Evolutionary conservation across 2,797 vertebrate species (phyloP).

Genomic region (Podarcis siculus): DNA sequence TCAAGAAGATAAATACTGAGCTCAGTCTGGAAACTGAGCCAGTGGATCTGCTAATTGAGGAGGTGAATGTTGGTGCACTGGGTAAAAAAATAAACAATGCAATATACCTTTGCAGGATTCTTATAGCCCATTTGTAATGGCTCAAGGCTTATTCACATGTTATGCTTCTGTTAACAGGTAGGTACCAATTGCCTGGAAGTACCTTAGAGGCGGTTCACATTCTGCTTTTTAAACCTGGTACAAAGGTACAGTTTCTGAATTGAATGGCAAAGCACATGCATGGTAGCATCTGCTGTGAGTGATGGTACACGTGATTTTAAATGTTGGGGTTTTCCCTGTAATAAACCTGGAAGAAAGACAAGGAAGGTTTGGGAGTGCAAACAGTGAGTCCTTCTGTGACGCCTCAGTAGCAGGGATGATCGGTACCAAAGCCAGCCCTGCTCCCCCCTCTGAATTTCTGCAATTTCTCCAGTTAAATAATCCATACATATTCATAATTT

Average conservation of each 20-base stretch:
- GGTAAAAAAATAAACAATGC: neutral
- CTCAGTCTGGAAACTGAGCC: neutral
- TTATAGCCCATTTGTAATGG: neutral
- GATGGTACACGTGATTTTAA: neutral
- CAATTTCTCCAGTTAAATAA: neutral
- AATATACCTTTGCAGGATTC: neutral
- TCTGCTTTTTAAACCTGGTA: neutral
- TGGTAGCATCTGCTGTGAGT: neutral
- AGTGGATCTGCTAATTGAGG: neutral
- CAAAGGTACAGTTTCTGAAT: neutral
- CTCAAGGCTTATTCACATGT: neutral
- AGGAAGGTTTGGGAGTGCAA: neutral
- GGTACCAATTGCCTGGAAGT: neutral
- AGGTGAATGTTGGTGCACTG: neutral
- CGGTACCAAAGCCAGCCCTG: too few species aligned
- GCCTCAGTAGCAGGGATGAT: too few species aligned
- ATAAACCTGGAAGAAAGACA: neutral
- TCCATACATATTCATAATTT: neutral
- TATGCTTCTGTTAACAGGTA: neutral
- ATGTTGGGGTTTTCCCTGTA: neutral
- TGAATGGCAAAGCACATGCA: neutral
- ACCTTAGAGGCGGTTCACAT: neutral
- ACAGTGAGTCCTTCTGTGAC: too few species aligned
- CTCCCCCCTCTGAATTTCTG: neutral
- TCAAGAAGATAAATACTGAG: fast-evolving